Conservation (phyloP, 2,797 vertebrate species). For the Acrocephalus scirpaceus region DNA sequence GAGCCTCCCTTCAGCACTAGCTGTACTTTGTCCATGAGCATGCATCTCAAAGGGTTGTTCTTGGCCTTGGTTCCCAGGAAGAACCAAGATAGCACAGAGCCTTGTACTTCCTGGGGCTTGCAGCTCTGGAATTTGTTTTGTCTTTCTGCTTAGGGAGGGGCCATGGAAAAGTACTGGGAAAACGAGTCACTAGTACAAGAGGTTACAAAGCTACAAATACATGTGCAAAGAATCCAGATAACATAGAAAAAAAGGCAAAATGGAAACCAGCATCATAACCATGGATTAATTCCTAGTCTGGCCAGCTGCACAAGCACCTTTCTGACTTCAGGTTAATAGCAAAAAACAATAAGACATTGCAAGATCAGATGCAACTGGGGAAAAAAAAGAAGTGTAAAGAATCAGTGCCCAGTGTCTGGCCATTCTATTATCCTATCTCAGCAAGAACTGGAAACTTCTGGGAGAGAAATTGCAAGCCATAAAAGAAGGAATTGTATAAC, state of each 20-base stretch:
- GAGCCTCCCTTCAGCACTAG: neutral
- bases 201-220: neutral
- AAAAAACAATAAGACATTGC: neutral
- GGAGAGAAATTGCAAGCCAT: neutral
- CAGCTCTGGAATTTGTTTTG: neutral
- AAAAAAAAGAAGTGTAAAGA: neutral
- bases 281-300: neutral
- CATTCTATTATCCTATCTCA: neutral
- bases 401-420: neutral
- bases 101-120: accelerated
- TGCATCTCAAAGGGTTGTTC: neutral
- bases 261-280: neutral
- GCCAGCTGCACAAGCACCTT: neutral
- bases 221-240: neutral
- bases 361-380: neutral
- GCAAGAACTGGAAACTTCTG: neutral
- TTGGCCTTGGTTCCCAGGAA: neutral
- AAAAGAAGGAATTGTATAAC: neutral
- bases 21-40: neutral
- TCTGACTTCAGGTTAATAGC: neutral
- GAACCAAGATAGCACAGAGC: accelerated
- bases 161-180: neutral
- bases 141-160: neutral
- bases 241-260: neutral
- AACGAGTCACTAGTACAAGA: accelerated